Percentiles rank a stretch among this genome's conserved stretches.
These are phyloP conservation scores for Kryphioiulus occultus DNA, from an alignment of 2,888 invertebrate genomes.

Conservation along the genomic window DNA sequence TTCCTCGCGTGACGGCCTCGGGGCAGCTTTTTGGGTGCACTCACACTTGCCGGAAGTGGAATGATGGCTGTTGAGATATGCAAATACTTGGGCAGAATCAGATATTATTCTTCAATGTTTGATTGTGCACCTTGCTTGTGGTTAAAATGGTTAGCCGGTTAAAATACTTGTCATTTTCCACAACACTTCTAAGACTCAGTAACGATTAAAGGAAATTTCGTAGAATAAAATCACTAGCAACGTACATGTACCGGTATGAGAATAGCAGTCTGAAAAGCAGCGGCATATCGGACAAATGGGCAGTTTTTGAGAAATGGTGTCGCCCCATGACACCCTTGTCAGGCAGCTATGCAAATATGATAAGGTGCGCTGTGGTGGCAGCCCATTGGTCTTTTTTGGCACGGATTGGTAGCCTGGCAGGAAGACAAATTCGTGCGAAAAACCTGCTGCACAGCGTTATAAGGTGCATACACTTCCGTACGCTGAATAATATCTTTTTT, in stretches of 20 bases:
- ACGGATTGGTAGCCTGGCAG: slow-evolving; percentile 6
- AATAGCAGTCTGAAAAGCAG: background rate
- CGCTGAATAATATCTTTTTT: background rate
- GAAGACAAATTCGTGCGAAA: slow-evolving; percentile 27
- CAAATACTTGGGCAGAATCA: background rate
- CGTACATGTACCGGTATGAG: background rate
- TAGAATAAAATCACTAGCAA: too few species aligned
- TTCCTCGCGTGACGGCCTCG: background rate
- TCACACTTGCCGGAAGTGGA: background rate
- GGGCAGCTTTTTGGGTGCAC: background rate
- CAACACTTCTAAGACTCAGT: too few species aligned
- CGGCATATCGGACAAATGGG: background rate
- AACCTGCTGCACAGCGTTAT: background rate
- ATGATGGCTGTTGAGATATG: background rate
- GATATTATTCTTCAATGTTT: background rate
- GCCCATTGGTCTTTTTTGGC: background rate
- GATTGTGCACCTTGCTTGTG: too few species aligned
- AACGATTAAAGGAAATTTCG: too few species aligned
- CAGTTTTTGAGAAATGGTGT: background rate
- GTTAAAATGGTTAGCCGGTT: too few species aligned
- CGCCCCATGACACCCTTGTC: background rate
- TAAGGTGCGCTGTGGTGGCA: slow-evolving; percentile 33
- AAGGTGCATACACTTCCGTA: background rate
- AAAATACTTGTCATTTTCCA: too few species aligned
- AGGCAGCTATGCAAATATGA: slow-evolving; percentile 45